These are phyloP conservation scores for Smutsia temminckii DNA, from an alignment of 2,797 vertebrate genomes.

Conservation along the genomic window DNA sequence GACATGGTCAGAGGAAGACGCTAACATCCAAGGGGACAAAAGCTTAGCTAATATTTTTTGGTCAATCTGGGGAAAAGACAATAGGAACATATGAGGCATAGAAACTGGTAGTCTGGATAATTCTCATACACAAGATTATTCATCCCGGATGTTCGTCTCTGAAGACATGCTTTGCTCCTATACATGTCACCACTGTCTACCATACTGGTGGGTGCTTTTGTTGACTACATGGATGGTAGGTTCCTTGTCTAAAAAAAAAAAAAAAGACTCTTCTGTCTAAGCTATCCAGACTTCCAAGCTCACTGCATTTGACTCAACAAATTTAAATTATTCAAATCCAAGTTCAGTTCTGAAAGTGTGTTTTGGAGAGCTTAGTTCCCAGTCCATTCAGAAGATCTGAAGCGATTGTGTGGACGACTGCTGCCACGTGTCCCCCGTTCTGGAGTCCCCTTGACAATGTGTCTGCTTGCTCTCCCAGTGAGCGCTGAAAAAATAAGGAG, in stretches of 20 bases:
- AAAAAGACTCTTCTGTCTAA: not conserved
- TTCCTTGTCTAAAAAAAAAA: not conserved
- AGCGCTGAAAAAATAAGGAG: not conserved
- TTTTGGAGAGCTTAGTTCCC: not conserved
- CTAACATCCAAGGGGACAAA: not conserved
- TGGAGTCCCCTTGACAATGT: not conserved
- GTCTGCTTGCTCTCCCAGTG: not conserved
- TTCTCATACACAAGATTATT: accelerated
- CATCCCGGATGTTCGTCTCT: not conserved
- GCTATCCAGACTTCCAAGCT: not conserved
- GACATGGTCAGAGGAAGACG: not conserved
- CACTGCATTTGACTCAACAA: not conserved
- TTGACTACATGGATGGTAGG: not conserved
- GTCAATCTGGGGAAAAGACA: not conserved
- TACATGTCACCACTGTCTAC: accelerated
- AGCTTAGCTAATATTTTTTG: not conserved
- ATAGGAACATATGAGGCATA: accelerated
- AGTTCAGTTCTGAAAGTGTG: not conserved
- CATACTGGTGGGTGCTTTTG: not conserved
- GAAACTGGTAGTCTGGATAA: not conserved
- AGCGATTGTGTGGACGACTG: not conserved
- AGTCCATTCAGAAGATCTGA: not conserved
- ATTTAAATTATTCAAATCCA: not conserved
- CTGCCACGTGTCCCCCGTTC: not conserved
- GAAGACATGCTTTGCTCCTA: not conserved